Evolutionary conservation across 2,113 vertebrate species (phyloP).

Genomic region (Balaenoptera acutorostrata): DNA sequence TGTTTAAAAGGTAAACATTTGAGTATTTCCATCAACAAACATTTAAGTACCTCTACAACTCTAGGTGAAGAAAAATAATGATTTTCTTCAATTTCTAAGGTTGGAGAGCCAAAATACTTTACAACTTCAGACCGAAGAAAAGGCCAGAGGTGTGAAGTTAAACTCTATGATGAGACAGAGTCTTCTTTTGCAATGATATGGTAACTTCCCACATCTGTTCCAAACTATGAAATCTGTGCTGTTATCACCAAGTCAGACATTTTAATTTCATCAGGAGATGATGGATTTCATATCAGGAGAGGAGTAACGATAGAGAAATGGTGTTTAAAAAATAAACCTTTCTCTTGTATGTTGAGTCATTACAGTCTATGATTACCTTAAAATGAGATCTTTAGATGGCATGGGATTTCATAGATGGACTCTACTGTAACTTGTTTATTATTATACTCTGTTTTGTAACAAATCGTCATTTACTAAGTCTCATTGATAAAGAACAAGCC

Average conservation of each 20-base stretch:
- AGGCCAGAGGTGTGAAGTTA: constrained; percentile 95
- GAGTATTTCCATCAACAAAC: neutral
- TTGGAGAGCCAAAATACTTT: constrained; percentile 90
- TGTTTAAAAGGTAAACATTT: constrained; percentile 17
- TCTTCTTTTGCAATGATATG: constrained; percentile 90
- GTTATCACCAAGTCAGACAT: neutral
- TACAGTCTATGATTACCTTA: neutral
- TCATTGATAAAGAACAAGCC: neutral
- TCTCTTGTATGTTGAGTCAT: neutral
- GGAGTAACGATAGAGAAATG: neutral
- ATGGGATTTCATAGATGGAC: neutral
- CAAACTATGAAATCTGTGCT: constrained; percentile 21
- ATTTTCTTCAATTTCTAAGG: constrained; percentile 78
- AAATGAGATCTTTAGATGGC: neutral
- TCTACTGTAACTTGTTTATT: neutral
- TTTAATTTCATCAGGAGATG: neutral
- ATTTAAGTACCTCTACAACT: neutral
- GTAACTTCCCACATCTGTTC: constrained; percentile 76
- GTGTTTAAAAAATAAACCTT: neutral
- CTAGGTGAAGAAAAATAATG: neutral
- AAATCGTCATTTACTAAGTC: neutral
- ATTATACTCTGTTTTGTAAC: neutral
- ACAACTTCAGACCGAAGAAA: constrained; percentile 91
- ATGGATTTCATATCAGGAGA: constrained; percentile 7
- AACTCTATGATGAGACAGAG: constrained; percentile 92